Conservation (phyloP, 1,140 invertebrate species). For the Chelonus insularis region DNA sequence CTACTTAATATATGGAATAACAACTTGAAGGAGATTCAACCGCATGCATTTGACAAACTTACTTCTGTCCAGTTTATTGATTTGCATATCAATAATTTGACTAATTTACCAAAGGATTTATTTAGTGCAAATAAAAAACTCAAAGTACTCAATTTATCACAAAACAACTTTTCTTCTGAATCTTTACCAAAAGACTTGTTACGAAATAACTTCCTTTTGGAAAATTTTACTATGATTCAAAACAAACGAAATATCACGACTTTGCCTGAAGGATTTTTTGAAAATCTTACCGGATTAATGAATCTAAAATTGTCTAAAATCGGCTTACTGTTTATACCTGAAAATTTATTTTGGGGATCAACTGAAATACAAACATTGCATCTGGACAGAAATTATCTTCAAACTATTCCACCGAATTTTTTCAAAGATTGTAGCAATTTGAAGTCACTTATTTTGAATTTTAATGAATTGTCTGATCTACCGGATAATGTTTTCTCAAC, state of each 20-base stretch:
- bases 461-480: conserved; percentile 62
- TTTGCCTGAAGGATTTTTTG: conserved; percentile 62
- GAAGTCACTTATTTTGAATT: conserved; percentile 60
- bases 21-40: conserved; percentile 63
- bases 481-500: conserved; percentile 61
- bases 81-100: conserved; percentile 65
- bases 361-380: conserved; percentile 61
- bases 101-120: conserved; percentile 61
- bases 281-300: conserved; percentile 61
- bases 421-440: conserved; percentile 65
- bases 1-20: conserved; percentile 69
- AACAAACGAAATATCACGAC: conserved; percentile 57
- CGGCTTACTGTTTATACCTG: conserved; percentile 60
- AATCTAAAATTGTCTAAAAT: conserved; percentile 60
- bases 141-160: conserved; percentile 63
- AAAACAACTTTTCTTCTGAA: conserved; percentile 61
- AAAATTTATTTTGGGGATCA: conserved; percentile 64
- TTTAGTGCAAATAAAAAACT: too few species aligned
- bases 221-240: conserved; percentile 55
- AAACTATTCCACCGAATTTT: conserved; percentile 59
- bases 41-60: conserved; percentile 64
- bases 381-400: conserved; percentile 63
- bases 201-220: conserved; percentile 60
- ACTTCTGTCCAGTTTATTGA: conserved; percentile 64
- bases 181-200: conserved; percentile 66